Base-by-base conservation (phyloP, 1,140 invertebrate species). In the Leptoteleia sp. region DNA sequence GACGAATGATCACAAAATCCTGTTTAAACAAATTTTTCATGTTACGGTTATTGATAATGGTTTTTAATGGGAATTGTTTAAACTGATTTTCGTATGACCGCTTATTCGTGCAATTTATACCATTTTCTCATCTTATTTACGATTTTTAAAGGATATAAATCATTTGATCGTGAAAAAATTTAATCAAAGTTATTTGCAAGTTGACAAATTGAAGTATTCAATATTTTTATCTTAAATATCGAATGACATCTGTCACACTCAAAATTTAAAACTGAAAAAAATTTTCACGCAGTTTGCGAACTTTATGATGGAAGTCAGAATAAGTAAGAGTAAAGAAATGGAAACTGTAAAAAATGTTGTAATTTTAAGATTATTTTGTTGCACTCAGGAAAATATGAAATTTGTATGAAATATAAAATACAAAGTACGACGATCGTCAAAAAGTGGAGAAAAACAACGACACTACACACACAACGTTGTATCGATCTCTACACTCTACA, bases 401-500 rank as follows among this genome's bases (percentile, higher is more conserved):
- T 62, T 68, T 40, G 35, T 59, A 55, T 55, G 31, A 52, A 67
- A 70, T 73, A 68, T 55, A 64, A 57, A 64, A 55, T 68, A 68
- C 25, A 67, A 68, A 79, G 35, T 43, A 79, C 48, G 68, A 67
- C 42, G 54, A 55, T 64, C 55, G 55, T 70, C 55, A 75, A 75
- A 73, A 79, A 71, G 42, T 64, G 57, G 43, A 54, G 62, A 68
- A 67, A 73, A 79, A 73, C 50, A 73, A 12, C 57, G 62, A 73
- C 37, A 59, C 76, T 79, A 79, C 68, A 67, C 67, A 78, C 67
- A 73, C 64, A 79, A 59, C 64, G 43, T 73, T 72, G 48, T 73
- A 79, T 79, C 64, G 76, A 79, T 79, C 47, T 79, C 76, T 79
- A 79, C 64, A 79, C 70, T 79, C 76, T 79, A 79, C 76, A 79